phyloP scores from a whole-genome alignment of 1,140 invertebrate genomes.

The Apis laboriosa region DNA sequence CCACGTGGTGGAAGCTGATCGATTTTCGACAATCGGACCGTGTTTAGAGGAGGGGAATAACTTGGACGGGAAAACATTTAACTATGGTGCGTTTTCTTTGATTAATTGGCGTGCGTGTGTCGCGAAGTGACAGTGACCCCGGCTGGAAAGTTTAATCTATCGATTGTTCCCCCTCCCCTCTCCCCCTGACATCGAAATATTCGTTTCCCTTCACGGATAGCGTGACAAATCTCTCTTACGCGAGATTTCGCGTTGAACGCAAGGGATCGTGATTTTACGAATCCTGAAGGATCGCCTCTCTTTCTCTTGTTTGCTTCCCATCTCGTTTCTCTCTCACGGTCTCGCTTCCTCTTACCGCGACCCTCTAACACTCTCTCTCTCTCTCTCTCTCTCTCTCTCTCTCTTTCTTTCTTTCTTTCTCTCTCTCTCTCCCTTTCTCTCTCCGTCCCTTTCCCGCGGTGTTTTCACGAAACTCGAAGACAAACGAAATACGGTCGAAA shows the following conservation, averaged over 20 bases:
- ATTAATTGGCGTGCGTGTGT: neutral
- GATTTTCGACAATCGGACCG: neutral
- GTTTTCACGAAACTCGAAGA: neutral
- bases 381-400: no score
- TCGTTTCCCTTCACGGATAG: no score
- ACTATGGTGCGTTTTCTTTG: conserved; percentile 33
- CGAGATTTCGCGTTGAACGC: neutral
- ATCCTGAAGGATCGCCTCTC: neutral
- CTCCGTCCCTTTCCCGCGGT: no score
- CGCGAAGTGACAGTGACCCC: neutral
- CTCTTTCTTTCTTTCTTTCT: neutral
- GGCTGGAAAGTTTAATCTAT: neutral
- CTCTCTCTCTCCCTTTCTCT: neutral
- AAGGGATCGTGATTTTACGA: neutral
- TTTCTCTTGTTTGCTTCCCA: neutral
- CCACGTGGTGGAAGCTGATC: conserved; percentile 40
- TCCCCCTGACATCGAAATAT: no score
- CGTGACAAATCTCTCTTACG: no score
- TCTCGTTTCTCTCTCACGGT: neutral
- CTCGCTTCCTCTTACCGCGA: neutral
- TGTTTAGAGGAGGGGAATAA: neutral
- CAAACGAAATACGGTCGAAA: neutral
- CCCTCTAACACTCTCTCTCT: neutral
- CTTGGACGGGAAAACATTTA: conserved; percentile 1
- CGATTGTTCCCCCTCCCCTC: no score